Evolutionary conservation across 2,797 vertebrate species (phyloP).

Genomic region (Dicrostonyx torquatus): DNA sequence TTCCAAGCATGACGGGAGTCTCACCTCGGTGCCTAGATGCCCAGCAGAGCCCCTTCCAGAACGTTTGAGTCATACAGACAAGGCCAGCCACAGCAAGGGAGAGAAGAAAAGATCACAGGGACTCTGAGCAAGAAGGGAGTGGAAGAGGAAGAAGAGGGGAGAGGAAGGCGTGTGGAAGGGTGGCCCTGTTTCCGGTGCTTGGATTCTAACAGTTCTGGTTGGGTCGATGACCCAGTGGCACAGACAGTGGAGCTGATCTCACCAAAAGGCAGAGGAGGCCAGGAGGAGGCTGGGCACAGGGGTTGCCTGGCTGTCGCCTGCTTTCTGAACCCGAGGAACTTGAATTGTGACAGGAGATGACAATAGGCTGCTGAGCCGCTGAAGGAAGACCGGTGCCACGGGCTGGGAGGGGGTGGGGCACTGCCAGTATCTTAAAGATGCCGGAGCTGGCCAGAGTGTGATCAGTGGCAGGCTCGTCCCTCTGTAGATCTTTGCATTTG

Average conservation of each 20-base stretch:
- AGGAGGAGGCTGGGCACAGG: not conserved
- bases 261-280: not conserved
- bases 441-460: not conserved
- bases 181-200: not conserved
- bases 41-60: not conserved
- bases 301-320: not conserved
- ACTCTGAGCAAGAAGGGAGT: not conserved
- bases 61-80: not conserved
- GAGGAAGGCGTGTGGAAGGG: not conserved
- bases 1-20: not conserved
- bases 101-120: not conserved
- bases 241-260: not conserved
- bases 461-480: accelerated
- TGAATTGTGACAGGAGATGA: not conserved
- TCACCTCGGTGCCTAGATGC: not conserved
- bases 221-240: conserved; percentile 18
- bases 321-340: not conserved
- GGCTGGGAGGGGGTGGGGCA: not conserved
- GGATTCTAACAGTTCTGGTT: not conserved
- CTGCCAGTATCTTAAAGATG: not conserved
- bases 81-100: not conserved
- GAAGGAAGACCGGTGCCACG: not conserved
- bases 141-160: no score
- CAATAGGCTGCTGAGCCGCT: not conserved
- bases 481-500: accelerated